These are phyloP conservation scores for Leptonema lineaticorne DNA, from an alignment of 1,140 invertebrate species.

Conservation along the genomic window DNA sequence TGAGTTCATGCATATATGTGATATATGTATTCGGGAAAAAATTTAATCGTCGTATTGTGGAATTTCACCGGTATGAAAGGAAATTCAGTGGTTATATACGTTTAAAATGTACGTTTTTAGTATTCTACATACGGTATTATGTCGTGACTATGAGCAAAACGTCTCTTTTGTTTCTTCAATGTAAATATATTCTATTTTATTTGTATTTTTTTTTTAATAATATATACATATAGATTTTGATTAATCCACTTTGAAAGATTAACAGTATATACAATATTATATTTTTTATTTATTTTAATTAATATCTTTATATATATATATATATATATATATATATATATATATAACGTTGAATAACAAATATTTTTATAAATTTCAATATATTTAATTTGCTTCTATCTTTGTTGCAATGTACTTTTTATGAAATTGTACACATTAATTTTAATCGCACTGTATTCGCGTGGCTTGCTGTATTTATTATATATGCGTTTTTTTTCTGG, in stretches of 20 bases:
- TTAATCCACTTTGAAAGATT: no score
- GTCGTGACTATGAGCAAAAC: constrained; percentile 23
- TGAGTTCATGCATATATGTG: neutral
- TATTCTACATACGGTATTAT: constrained; percentile 18
- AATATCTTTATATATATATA: no score
- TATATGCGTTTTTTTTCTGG: neutral
- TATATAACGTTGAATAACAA: no score
- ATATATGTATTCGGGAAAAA: neutral
- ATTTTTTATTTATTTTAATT: no score
- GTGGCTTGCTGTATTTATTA: neutral
- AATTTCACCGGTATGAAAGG: constrained; percentile 2
- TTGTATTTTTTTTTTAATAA: no score
- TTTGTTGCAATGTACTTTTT: neutral
- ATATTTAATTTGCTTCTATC: neutral
- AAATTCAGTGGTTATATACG: neutral
- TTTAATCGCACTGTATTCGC: neutral
- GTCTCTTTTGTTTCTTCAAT: constrained; percentile 23
- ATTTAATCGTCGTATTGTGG: neutral
- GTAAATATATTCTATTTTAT: constrained; percentile 8
- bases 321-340: neutral
- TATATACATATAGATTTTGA: no score
- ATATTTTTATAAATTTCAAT: no score
- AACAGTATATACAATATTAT: no score
- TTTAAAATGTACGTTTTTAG: constrained; percentile 1
- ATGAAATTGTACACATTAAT: neutral